Evolutionary conservation across 2,113 vertebrate species (phyloP).

Genomic region (Ivindomyrus marchei): DNA sequence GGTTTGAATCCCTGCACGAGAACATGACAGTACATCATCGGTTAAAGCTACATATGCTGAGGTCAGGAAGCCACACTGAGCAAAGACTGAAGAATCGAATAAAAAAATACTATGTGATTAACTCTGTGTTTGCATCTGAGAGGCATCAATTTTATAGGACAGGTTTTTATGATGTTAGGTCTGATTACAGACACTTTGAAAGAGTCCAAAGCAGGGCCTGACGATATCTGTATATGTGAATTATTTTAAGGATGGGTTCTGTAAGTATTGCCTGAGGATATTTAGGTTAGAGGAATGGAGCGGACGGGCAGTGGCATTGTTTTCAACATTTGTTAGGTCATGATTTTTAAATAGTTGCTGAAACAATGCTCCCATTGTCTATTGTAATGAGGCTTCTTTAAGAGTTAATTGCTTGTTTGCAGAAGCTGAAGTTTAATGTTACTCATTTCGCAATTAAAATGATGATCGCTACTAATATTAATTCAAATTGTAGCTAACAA

Average conservation of each 20-base stretch:
- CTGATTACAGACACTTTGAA: background rate
- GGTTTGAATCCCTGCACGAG: background rate
- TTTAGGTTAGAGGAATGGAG: background rate
- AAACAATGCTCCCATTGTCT: background rate
- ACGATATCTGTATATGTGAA: background rate
- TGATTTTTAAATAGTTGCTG: background rate
- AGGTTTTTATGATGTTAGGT: background rate
- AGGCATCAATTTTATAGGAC: background rate
- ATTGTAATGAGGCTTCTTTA: background rate
- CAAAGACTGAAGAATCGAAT: background rate
- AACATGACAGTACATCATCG: background rate
- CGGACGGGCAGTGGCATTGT: background rate
- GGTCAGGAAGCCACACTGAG: background rate
- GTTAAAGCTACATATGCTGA: background rate
- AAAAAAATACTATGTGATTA: background rate
- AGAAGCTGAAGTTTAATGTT: background rate
- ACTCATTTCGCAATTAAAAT: background rate
- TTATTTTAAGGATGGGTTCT: background rate
- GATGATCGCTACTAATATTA: background rate
- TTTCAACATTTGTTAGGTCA: background rate
- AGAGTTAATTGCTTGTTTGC: background rate
- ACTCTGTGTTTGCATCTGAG: background rate
- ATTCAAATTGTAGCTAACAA: background rate
- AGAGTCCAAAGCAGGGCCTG: background rate
- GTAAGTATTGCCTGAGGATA: background rate